Conservation (phyloP, 2,797 vertebrate species). For the Mycteria americana region DNA sequence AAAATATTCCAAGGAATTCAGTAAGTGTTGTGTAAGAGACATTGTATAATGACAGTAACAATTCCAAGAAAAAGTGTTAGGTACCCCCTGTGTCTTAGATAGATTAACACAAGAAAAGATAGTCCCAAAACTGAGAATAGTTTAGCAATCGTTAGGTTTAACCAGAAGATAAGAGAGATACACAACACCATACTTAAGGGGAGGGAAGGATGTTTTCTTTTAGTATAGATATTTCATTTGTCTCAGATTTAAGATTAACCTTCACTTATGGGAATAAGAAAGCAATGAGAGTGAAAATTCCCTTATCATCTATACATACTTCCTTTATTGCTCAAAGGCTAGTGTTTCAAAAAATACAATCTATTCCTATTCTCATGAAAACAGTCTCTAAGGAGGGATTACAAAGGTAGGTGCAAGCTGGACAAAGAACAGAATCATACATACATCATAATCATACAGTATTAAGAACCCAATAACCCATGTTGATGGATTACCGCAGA, state of each 20-base stretch:
- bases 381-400: background rate
- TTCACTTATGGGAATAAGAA: background rate
- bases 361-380: background rate
- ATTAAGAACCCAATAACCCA: background rate
- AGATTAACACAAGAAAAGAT: background rate
- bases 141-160: background rate
- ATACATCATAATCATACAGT: background rate
- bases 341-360: background rate
- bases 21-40: background rate
- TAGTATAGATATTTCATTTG: background rate
- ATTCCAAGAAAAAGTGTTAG: background rate
- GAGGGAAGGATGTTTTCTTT: background rate
- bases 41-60: background rate
- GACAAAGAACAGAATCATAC: background rate
- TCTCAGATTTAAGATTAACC: background rate
- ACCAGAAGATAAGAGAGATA: background rate
- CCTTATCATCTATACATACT: background rate
- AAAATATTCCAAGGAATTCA: background rate
- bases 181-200: background rate
- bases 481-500: background rate
- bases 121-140: background rate
- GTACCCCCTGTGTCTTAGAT: accelerated
- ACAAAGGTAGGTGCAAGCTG: background rate
- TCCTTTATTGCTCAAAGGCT: background rate
- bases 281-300: background rate